Evolutionary conservation across 2,113 vertebrate genomes (phyloP).

Genomic region (Isichthys henryi): DNA sequence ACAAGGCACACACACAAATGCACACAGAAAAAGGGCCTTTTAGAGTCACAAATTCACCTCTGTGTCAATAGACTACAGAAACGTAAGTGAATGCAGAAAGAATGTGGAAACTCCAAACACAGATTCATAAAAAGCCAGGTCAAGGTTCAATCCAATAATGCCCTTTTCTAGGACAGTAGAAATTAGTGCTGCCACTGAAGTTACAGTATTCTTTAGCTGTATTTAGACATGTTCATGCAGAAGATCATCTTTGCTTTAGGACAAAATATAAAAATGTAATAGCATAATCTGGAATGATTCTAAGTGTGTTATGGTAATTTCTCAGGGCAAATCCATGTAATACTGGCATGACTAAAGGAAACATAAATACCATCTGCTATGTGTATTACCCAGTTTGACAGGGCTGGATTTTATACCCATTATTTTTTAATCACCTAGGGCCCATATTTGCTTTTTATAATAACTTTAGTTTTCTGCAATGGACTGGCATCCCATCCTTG

Average conservation of each 20-base stretch:
- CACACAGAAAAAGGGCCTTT: background rate
- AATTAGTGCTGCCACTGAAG: background rate
- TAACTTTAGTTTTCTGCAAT: background rate
- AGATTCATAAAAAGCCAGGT: background rate
- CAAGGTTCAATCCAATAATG: background rate
- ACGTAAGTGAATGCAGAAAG: background rate
- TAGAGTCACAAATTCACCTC: background rate
- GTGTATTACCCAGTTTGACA: background rate
- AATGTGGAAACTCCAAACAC: background rate
- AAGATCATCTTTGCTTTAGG: background rate
- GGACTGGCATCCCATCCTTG: background rate
- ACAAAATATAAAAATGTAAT: background rate
- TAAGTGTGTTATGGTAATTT: background rate
- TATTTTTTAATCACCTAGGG: background rate
- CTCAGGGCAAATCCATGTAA: background rate
- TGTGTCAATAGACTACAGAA: background rate
- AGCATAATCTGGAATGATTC: background rate
- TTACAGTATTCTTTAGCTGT: background rate
- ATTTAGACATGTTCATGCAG: background rate
- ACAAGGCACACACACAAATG: background rate
- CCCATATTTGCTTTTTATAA: background rate
- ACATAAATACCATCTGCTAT: slow-evolving; percentile 1
- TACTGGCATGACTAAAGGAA: background rate
- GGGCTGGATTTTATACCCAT: background rate
- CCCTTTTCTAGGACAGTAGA: background rate